These are phyloP conservation scores for Oxyura jamaicensis DNA, from an alignment of 2,113 vertebrate genomes.

Conservation along the genomic window DNA sequence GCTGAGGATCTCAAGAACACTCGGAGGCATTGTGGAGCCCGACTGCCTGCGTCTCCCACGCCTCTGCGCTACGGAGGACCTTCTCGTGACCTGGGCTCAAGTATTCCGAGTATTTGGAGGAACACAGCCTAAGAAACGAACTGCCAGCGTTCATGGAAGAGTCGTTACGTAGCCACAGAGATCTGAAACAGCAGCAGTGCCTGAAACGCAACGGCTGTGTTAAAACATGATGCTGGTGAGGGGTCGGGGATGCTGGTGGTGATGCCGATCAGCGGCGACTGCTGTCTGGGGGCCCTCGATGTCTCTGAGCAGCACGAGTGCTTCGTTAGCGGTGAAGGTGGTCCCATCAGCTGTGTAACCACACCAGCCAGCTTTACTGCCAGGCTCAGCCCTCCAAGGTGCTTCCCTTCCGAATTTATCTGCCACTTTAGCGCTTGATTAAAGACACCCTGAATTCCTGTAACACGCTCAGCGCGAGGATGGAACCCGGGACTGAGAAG, in stretches of 20 bases:
- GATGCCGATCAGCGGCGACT: accelerated
- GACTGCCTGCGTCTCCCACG: background rate
- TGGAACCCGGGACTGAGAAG: background rate
- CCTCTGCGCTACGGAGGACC: accelerated
- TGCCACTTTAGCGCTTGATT: background rate
- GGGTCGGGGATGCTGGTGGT: background rate
- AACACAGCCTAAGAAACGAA: background rate
- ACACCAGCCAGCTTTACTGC: accelerated
- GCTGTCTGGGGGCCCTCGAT: background rate
- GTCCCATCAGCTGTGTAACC: accelerated
- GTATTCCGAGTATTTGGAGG: accelerated
- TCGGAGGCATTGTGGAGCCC: background rate
- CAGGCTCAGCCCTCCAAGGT: background rate
- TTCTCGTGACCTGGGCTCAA: accelerated
- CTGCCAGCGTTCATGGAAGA: too few relatives aligned
- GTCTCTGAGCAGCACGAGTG: background rate
- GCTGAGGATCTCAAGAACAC: background rate
- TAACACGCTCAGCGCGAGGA: accelerated
- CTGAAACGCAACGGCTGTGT: background rate
- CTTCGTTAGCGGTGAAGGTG: background rate
- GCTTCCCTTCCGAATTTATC: background rate
- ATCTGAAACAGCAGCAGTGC: background rate
- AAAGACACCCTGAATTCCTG: background rate
- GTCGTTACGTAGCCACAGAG: background rate
- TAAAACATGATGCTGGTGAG: background rate